These are phyloP conservation scores for Drymonia ruficornis DNA, from an alignment of 2,888 invertebrate species.

Conservation along the genomic window DNA sequence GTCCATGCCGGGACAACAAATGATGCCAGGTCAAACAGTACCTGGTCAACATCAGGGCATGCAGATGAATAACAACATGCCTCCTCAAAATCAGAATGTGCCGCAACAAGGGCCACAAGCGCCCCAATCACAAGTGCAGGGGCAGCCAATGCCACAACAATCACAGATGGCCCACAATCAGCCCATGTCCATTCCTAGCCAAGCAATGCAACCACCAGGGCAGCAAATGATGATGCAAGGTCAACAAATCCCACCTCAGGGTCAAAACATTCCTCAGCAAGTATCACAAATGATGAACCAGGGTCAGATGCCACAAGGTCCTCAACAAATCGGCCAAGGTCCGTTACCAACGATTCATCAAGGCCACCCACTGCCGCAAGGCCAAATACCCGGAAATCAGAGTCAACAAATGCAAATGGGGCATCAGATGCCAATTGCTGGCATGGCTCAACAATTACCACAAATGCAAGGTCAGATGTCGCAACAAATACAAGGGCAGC, in stretches of 20 bases:
- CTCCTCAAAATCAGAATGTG: slow-evolving; percentile 47
- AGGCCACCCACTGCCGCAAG: slow-evolving; percentile 20
- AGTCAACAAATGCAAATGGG: slow-evolving; percentile 37
- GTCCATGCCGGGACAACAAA: slow-evolving; percentile 50
- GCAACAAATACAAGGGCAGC: slow-evolving; percentile 39
- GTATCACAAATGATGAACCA: slow-evolving; percentile 52
- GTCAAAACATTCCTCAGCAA: slow-evolving; percentile 51
- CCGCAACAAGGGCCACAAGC: slow-evolving; percentile 47
- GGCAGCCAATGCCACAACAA: slow-evolving; percentile 46
- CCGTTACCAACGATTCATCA: slow-evolving; percentile 26
- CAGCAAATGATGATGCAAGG: slow-evolving; percentile 61
- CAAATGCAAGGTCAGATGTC: slow-evolving; percentile 38
- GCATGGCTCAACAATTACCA: slow-evolving; percentile 28
- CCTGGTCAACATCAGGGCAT: slow-evolving; percentile 51
- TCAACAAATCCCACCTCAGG: slow-evolving; percentile 47
- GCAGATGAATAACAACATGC: slow-evolving; percentile 52
- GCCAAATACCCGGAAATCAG: slow-evolving; percentile 36
- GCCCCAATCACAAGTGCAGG: slow-evolving; percentile 49
- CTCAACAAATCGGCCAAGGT: slow-evolving; percentile 31
- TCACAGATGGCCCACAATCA: slow-evolving; percentile 43
- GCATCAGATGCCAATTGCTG: slow-evolving; percentile 33
- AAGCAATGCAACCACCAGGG: slow-evolving; percentile 45
- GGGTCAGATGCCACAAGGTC: slow-evolving; percentile 54
- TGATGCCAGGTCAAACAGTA: slow-evolving; percentile 33
- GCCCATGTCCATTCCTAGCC: slow-evolving; percentile 51